Base-by-base conservation (phyloP, 2,113 vertebrate genomes). In the Anas platyrhynchos region DNA sequence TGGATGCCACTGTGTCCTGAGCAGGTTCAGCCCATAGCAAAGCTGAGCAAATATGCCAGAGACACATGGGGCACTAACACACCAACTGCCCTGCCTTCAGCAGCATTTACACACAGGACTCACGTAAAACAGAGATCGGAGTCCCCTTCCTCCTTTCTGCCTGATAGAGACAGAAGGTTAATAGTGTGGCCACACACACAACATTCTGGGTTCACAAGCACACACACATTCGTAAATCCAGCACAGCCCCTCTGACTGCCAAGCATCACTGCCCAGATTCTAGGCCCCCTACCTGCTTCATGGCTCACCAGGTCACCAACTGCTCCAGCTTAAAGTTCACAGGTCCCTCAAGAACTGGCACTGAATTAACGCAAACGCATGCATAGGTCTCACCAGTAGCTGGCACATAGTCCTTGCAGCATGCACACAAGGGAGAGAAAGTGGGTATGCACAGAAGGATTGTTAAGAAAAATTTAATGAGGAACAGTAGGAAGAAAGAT, bases 321-420 rank as follows among this genome's bases (percentile, higher is more conserved):
- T 68, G 43, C 20, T 55, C 43, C 58, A 77, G 27, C 10, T 34
- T 0, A 0, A 9, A 17, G 48, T 11, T 50, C 0, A 0, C 21
- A 23, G 12, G 12, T 34, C 3, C 5, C 16, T 48, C 16, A 29
- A 55, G 36, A 22, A 32, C 29, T 22, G 36, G 8, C 13, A 26
- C 2, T 3, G 27, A 61, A 9, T 6, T 7, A 16, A 18, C 13
- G 34, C 73, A 27, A 2, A 4, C 32, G 21, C 2, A 4, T 13
- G 31, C 6, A 1, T 3, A 3, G 0, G 6, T 36, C 26, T 4
- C 8, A 32, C 16, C 27, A 13, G 13, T 7, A 80, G n/a, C 11
- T 59, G 58, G 6, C 52, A 54, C 22, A 9, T 9, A 50, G 41
- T 61, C 27, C 23, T 29, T 0, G 2, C n/a, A 67, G 29, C 32